Conservation (phyloP, 2,888 invertebrate species). For the Nymphalis c-album region DNA sequence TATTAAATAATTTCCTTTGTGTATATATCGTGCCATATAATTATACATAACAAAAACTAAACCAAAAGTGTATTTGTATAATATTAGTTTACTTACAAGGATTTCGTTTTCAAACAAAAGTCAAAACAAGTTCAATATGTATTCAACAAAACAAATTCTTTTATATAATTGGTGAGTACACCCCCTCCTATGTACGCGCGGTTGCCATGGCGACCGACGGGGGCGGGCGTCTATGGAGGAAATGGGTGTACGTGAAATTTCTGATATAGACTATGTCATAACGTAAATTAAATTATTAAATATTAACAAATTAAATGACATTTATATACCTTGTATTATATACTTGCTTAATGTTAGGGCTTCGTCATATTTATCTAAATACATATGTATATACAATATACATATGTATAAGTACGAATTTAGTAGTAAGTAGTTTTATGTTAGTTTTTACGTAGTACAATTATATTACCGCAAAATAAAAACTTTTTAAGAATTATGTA, state of each 20-base stretch:
- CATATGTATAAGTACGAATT: no score
- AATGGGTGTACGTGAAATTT: slow-evolving; percentile 43
- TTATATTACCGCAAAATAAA: no score
- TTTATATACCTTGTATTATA: not conserved
- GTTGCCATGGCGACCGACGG: slow-evolving; percentile 64
- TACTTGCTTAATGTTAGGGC: no score
- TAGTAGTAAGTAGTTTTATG: no score
- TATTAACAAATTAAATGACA: not conserved
- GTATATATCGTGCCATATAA: no score
- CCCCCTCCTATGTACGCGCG: slow-evolving; percentile 43
- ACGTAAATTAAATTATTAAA: not conserved
- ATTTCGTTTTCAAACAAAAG: slow-evolving; percentile 7
- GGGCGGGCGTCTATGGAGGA: slow-evolving; percentile 45
- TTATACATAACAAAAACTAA: no score
- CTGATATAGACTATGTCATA: not conserved
- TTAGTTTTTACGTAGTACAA: no score
- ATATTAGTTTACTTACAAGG: not conserved
- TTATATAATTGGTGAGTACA: slow-evolving; percentile 34
- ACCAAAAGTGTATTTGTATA: no score
- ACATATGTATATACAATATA: no score
- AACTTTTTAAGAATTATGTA: no score
- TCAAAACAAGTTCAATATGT: slow-evolving; percentile 24
- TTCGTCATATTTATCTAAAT: no score
- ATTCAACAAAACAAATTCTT: slow-evolving; percentile 35
- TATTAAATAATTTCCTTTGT: no score